Conservation (phyloP, 2,113 vertebrate genomes). For the Microcebus murinus region DNA sequence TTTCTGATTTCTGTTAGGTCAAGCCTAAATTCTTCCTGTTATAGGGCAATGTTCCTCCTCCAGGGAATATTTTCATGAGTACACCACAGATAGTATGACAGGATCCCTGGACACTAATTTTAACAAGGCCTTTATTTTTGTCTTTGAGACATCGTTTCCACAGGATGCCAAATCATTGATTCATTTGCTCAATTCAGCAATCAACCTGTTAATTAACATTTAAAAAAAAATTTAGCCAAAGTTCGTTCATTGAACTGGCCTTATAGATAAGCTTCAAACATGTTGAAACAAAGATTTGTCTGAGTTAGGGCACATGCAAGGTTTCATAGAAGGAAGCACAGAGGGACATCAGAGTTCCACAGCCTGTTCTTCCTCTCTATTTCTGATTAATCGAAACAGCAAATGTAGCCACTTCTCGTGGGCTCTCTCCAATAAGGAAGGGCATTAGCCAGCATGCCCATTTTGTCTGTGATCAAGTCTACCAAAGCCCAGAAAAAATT, state of each 20-base stretch:
- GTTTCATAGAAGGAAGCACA: neutral
- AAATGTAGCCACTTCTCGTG: neutral
- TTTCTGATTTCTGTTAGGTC: neutral
- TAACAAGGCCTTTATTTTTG: neutral
- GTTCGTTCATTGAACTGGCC: neutral
- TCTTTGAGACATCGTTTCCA: neutral
- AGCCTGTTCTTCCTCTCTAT: neutral
- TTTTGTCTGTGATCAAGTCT: neutral
- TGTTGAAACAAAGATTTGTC: neutral
- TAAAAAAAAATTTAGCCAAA: neutral
- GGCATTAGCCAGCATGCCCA: neutral
- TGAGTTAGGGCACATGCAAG: neutral
- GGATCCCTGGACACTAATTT: neutral
- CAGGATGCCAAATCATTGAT: neutral
- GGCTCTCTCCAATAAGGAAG: neutral
- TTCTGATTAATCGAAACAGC: neutral
- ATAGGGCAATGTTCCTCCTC: neutral
- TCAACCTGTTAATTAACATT: neutral
- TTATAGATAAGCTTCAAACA: neutral
- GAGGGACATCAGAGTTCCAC: neutral
- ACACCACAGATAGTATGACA: neutral
- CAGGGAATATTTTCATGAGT: neutral
- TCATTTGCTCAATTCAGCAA: slow-evolving; percentile 49
- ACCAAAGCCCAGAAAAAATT: neutral
- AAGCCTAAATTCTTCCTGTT: neutral